Base-by-base conservation (phyloP, 1,140 invertebrate genomes). In the Megathymus violae region DNA sequence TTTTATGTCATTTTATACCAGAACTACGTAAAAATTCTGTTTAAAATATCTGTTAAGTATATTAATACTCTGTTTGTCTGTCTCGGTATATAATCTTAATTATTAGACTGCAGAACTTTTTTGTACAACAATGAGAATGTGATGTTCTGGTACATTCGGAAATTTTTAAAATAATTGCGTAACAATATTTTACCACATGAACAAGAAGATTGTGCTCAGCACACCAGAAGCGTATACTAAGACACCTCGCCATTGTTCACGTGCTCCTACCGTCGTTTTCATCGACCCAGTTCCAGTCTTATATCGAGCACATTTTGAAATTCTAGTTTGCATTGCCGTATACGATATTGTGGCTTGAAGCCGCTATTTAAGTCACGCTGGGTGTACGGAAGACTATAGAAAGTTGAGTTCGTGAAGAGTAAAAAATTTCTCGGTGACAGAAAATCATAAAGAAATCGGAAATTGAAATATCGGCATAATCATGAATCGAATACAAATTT, bases 221-320 rank as follows among this genome's bases (percentile, higher is more conserved):
- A 31, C 11, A 31, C 2, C 46, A 3, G 31, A 48, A 48, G 11
- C 11, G 13, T 48, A 14, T 14, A 48, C 46, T 25, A 48, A 27
- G 46, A 19, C 11, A 31, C 4, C 27, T 31, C 13, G n/a, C 19
- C 9, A 14, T 48, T 31, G 46, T 48, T 48, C 46, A 22, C 22
- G 13, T 48, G 27, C 46, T 16, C 22, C 22, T 48, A 15, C 31
- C 22, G 46, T 48, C 46, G 31, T 48, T 48, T 48, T 48, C 46
- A 25, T 31, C 46, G 46, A 48, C 46, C 46, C 25, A 48, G 11
- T 48, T 48, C 10, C 46, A 25, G 13, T 5, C 22, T n/a, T 48
- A 25, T 48, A 48, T 48, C 46, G 46, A 48, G 46, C 11, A 31
- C 46, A 48, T 48, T 48, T 48, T 48, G 46, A 48, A 48, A 48